Conservation (phyloP, 2,113 vertebrate genomes). For the Sitta europaea region DNA sequence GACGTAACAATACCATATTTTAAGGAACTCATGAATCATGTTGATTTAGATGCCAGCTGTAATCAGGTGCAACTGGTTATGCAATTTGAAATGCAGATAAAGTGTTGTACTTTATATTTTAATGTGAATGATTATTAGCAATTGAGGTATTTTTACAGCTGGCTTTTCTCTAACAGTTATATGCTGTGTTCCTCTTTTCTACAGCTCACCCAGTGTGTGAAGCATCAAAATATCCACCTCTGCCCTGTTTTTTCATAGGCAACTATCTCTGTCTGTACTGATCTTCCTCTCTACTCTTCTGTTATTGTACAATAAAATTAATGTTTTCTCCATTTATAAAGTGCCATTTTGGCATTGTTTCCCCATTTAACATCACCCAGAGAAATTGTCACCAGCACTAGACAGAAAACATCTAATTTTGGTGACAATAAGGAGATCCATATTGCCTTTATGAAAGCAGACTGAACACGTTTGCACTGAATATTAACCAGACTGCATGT, state of each 20-base stretch:
- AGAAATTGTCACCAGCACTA: not conserved
- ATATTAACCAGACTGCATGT: not conserved
- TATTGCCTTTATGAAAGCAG: not conserved
- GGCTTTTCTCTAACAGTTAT: not conserved
- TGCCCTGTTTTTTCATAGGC: not conserved
- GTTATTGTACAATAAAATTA: accelerated
- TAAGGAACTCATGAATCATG: not conserved
- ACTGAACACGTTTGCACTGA: not conserved
- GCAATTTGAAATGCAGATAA: not conserved
- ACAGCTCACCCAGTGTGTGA: not conserved
- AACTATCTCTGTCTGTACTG: not conserved
- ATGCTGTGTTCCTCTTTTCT: not conserved
- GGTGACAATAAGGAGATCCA: not conserved
- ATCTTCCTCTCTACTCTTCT: not conserved
- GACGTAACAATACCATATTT: not conserved
- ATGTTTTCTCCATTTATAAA: not conserved
- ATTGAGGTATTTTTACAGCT: not conserved
- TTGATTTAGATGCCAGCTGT: not conserved
- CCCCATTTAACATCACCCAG: not conserved
- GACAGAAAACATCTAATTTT: not conserved
- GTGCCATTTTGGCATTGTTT: not conserved
- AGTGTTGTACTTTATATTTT: not conserved
- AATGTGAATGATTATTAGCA: not conserved
- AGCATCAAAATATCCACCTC: not conserved
- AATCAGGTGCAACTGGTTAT: not conserved